Evolutionary conservation across 2,113 vertebrate species (phyloP), one percentile per base, ranked within the genome.

Genomic region (Deroptyus accipitrinus): DNA sequence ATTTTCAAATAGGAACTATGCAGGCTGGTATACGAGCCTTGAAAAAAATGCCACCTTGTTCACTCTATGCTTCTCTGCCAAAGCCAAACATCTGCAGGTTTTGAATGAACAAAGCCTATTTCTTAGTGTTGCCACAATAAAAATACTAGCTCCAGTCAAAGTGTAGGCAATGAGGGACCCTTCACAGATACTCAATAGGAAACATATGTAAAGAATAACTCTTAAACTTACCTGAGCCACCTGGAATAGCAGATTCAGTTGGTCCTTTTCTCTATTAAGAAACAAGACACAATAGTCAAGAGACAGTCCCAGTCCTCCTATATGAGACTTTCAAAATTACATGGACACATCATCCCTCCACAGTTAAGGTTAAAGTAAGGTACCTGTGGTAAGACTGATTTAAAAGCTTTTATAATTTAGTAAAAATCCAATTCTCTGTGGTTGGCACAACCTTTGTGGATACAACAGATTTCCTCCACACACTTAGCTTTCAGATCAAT

Each of bases 221-320:
- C 5, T 30, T 28, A 33, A 74, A 93, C 93, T 61, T 73, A 98
- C 97, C 95, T 95, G 95, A 83, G 90, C 76, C 83, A 96, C 91
- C 39, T 83, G 92, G 24, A 90, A 69, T 28, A 89, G 83, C 0
- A 4, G 90, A 73, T 97, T 94, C 93, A 96, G 63, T 37, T 96
- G 82, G 19, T 97, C 90, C 44, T 95, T 95, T 93, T 97, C 97
- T 93, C 98, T 98, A 89, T 68, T 72, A 67, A 90, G 91, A 96
- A 89, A 77, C 35, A 91, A 86, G 69, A 88, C 10, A 22, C 5
- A 24, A 89, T 3, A 75, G 69, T 96, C 89, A 97, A 95, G 66
- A 90, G 49, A 81, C 11, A 88, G 55, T 67, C 6, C 4, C 24
- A 57, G 42, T 24, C 76, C 59, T 90, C 61, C 69, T n/a, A 15